Percentiles rank a stretch among this genome's conserved stretches.
phyloP scores from a whole-genome alignment of 2,797 vertebrate species.

The Cuniculus paca region DNA sequence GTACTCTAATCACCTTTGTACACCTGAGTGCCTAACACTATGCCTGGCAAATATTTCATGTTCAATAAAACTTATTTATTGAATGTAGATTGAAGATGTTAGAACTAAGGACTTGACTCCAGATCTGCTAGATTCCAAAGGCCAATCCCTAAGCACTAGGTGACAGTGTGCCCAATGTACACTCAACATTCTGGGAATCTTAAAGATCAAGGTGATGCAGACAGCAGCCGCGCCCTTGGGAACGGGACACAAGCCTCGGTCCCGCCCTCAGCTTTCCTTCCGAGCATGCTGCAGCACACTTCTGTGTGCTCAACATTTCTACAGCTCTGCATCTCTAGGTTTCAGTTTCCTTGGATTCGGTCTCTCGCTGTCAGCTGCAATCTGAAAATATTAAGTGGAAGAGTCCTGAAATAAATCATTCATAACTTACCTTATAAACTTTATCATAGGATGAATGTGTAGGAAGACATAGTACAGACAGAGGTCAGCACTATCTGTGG shows the following conservation, averaged over 20 bases:
- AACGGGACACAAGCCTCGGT: background rate
- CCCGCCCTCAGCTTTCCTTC: background rate
- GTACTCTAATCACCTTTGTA: background rate
- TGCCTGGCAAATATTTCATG: background rate
- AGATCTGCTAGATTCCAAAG: background rate
- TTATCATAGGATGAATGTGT: background rate
- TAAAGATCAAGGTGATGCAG: background rate
- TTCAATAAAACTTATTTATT: background rate
- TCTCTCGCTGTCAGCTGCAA: background rate
- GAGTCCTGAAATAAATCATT: background rate
- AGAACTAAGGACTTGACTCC: background rate
- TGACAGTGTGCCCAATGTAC: background rate
- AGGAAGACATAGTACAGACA: background rate
- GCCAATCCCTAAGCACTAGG: no score
- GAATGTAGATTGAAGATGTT: background rate
- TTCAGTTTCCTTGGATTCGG: background rate
- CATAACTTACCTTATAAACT: background rate
- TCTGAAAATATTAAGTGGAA: background rate
- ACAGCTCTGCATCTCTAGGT: background rate
- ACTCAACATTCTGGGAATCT: background rate
- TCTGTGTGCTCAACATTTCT: background rate
- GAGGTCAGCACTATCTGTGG: background rate
- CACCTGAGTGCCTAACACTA: background rate
- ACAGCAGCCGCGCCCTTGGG: background rate
- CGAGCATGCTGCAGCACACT: fast-evolving